phyloP scores from a whole-genome alignment of 2,797 vertebrate species.

The Euthynnus affinis region DNA sequence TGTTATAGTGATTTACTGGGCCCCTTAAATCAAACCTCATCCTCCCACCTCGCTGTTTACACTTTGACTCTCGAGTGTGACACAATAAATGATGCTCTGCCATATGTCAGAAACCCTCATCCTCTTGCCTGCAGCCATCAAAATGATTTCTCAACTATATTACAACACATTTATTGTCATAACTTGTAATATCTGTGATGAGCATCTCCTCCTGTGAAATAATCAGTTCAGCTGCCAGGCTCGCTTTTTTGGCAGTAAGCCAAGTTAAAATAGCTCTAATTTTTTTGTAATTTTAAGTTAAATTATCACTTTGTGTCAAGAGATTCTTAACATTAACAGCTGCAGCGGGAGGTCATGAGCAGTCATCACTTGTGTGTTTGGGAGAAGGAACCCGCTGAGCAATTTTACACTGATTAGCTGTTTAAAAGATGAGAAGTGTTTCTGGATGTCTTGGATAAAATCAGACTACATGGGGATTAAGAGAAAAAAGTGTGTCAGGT shows the following conservation, averaged over 20 bases:
- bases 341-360: conserved; percentile 59
- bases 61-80: not conserved
- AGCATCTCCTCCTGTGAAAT: conserved; percentile 47
- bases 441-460: conserved; percentile 41
- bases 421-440: conserved; percentile 56
- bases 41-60: conserved; percentile 4
- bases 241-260: conserved; percentile 22
- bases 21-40: not conserved
- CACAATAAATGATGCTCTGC: not conserved
- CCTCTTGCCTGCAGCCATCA: conserved; percentile 15
- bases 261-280: conserved; percentile 23
- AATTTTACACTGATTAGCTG: conserved; percentile 65
- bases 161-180: conserved; percentile 30
- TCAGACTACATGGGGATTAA: conserved; percentile 25
- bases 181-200: conserved; percentile 45
- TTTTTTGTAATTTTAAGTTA: conserved; percentile 29
- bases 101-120: conserved; percentile 2
- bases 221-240: conserved; percentile 25
- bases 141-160: conserved; percentile 13
- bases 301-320: conserved; percentile 54
- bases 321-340: conserved; percentile 51
- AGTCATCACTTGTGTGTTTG: conserved; percentile 53
- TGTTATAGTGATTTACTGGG: not conserved
- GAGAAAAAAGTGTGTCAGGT: conserved; percentile 21
- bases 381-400: conserved; percentile 49